Conservation (phyloP, 2,113 vertebrate genomes). For the Vidua chalybeata region DNA sequence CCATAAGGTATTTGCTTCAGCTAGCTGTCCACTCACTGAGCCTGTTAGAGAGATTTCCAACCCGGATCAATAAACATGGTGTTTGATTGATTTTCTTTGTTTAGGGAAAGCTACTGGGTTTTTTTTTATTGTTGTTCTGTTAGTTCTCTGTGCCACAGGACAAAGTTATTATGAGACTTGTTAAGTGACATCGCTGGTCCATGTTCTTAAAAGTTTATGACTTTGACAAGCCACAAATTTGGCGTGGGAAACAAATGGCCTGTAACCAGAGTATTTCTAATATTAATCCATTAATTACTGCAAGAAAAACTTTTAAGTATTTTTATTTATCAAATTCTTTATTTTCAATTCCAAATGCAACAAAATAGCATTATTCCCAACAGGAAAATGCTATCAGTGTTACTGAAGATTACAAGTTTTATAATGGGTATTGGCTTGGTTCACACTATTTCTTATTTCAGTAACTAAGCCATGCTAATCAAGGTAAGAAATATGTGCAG, state of each 20-base stretch:
- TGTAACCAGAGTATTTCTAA: not conserved
- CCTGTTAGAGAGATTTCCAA: not conserved
- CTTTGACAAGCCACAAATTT: not conserved
- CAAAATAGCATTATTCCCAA: not conserved
- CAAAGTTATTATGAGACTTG: not conserved
- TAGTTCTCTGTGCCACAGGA: not conserved
- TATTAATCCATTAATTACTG: not conserved
- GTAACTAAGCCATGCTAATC: not conserved
- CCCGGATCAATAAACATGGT: not conserved
- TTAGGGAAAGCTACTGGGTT: not conserved
- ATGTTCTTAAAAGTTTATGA: not conserved
- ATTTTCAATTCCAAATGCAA: not conserved
- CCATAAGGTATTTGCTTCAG: not conserved
- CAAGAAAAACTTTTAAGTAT: not conserved
- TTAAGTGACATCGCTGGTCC: not conserved
- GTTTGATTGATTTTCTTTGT: constrained; percentile 19
- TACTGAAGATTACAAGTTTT: not conserved
- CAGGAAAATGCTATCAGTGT: not conserved
- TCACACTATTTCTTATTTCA: not conserved
- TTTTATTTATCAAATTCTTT: not conserved
- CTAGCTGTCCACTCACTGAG: not conserved
- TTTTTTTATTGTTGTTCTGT: not conserved
- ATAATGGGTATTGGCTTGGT: not conserved
- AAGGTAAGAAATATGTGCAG: not conserved
- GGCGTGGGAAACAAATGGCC: not conserved